Evolutionary conservation across 1,140 invertebrate species (phyloP), one percentile per base, ranked within the genome.

Genomic region (Pseudoatta argentina): DNA sequence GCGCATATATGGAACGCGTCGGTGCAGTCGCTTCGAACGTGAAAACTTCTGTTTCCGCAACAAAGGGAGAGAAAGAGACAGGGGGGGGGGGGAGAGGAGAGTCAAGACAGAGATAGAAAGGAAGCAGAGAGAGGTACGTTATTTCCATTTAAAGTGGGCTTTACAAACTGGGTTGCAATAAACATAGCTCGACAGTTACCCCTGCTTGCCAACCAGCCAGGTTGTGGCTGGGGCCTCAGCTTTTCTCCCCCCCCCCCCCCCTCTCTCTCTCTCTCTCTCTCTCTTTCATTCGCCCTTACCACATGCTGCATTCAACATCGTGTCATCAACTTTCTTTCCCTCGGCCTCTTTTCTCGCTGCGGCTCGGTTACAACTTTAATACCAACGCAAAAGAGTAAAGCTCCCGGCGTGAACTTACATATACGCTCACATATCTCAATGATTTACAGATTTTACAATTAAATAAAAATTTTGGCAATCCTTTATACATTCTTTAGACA

Each of bases 71-170:
- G 30, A 34, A 14, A 34, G 30, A 34, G 27, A 21, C 8, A 16
- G 24, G 6, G 16, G 21, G 27, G 24, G 57, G 7, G 21, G 21
- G 21, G 16, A 44, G n/a, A 8, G n/a, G 63, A 12, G 63, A 16
- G 10, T 30, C 12, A 24, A 30, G 59, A 14, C 10, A 48, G 39
- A 53, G 44, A 55, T 8, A 67, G 44, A 79, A n/a, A 53, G 44
- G 30, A 21, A 34, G 63, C 21, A 18, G 63, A 8, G 61, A 34
- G 59, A 53, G 63, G 59, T 48, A 79, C 85, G 87, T 87, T 88
- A 88, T 88, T 88, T 88, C 86, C 87, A 88, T 87, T 87, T 88
- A 79, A 88, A 88, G 87, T 88, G 87, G 85, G 85, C 85, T 88
- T 88, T 88, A 73, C 87, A 79, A 88, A 88, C 86, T 88, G 75